Evolutionary conservation across 2,113 vertebrate genomes (phyloP).

Genomic region (Ellobius talpinus): DNA sequence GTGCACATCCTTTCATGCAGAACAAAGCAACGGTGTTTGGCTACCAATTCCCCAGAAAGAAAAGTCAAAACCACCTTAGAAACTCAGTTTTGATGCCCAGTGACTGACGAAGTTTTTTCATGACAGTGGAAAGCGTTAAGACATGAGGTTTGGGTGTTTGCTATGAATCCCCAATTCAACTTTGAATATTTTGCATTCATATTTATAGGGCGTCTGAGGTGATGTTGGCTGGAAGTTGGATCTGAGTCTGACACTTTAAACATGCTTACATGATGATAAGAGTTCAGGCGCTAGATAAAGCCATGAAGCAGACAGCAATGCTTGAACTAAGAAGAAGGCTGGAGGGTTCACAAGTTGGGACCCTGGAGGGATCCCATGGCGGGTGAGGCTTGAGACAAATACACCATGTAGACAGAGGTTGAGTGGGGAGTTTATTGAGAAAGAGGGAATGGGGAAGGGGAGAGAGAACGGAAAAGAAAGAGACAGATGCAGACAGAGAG

Average conservation of each 20-base stretch:
- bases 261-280: not conserved
- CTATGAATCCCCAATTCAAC: not conserved
- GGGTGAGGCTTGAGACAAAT: too few species aligned
- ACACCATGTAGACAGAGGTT: too few species aligned
- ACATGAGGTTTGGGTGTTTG: not conserved
- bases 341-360: too few species aligned
- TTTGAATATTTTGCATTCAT: conserved; percentile 52
- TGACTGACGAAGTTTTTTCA: not conserved
- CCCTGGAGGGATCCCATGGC: too few species aligned
- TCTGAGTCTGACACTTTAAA: not conserved
- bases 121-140: not conserved
- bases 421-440: too few species aligned
- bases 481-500: too few species aligned
- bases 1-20: not conserved
- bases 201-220: not conserved
- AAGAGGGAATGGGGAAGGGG: too few species aligned
- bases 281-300: not conserved
- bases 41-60: not conserved
- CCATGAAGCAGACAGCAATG: not conserved
- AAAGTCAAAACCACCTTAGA: not conserved
- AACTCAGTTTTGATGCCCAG: not conserved
- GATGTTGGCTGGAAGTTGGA: not conserved
- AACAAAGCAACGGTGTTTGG: conserved; percentile 23
- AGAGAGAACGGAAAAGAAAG: too few species aligned
- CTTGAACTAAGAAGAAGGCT: not conserved